Evolutionary conservation across 2,113 vertebrate genomes (phyloP).

Genomic region (Silurus meridionalis): DNA sequence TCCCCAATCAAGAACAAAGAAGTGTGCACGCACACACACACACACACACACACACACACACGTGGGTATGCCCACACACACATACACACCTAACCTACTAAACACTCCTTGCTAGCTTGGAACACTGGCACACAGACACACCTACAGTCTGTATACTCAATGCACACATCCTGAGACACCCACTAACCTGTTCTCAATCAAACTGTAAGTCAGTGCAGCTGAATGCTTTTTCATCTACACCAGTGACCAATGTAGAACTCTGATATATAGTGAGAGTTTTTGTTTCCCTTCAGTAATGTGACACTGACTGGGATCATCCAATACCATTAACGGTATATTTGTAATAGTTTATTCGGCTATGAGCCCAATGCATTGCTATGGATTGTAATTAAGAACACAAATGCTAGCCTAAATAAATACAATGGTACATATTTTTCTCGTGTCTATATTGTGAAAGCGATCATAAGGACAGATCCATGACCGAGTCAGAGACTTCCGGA

Average conservation of each 20-base stretch:
- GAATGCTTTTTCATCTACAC: not conserved
- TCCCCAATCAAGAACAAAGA: slow-evolving; percentile 4
- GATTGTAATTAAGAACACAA: not conserved
- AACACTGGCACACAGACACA: not conserved
- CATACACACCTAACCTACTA: not conserved
- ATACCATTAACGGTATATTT: not conserved
- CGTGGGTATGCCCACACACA: slow-evolving; percentile 16
- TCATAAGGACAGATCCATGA: not conserved
- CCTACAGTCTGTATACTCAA: not conserved
- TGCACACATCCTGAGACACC: not conserved
- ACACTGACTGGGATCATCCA: not conserved
- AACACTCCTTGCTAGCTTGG: slow-evolving; percentile 16
- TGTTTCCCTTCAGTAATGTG: not conserved
- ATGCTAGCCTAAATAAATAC: not conserved
- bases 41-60: slow-evolving; percentile 20
- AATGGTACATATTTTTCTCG: not conserved
- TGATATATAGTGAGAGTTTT: not conserved
- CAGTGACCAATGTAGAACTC: not conserved
- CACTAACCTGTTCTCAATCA: not conserved
- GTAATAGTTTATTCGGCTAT: not conserved
- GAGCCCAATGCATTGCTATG: not conserved
- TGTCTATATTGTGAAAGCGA: not conserved
- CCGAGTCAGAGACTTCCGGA: not conserved
- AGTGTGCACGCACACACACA: not conserved
- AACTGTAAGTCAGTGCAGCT: not conserved